A percentile compares a stretch with the other conserved stretches of the same genome.
These are phyloP conservation scores for Volucella inflata DNA, from an alignment of 2,888 invertebrate species.

Conservation along the genomic window DNA sequence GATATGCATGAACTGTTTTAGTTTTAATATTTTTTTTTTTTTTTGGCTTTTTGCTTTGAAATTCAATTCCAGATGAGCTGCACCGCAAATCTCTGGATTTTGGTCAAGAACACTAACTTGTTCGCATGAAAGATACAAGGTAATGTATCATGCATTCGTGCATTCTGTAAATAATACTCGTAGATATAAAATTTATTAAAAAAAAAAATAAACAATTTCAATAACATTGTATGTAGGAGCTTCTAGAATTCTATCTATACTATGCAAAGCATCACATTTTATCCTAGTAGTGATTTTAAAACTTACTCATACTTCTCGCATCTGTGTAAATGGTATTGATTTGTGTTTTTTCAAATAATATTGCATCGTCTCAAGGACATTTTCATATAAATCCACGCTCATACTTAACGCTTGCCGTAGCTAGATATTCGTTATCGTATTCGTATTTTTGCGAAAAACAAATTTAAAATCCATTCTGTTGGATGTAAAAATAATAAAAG, in stretches of 20 bases:
- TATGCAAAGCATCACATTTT: slow-evolving; percentile 18
- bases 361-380: slow-evolving; percentile 33
- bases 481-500: slow-evolving; percentile 49
- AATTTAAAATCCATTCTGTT: slow-evolving; percentile 44
- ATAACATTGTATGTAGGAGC: neutral
- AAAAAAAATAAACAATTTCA: neutral
- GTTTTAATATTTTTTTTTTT: no score
- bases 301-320: neutral
- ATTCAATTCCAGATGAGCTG: no score
- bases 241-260: neutral
- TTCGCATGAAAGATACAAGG: neutral
- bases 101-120: no score
- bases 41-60: no score
- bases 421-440: slow-evolving; percentile 10
- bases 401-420: slow-evolving; percentile 51
- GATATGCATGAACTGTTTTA: slow-evolving; percentile 22
- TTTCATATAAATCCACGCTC: slow-evolving; percentile 18
- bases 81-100: no score
- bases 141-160: slow-evolving; percentile 6
- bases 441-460: neutral
- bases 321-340: neutral
- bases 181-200: no score
- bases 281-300: slow-evolving; percentile 30
- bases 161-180: slow-evolving; percentile 10
- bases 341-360: slow-evolving; percentile 26